Conservation (phyloP, 2,888 invertebrate genomes). For the Rhamphomyia laevipes region DNA sequence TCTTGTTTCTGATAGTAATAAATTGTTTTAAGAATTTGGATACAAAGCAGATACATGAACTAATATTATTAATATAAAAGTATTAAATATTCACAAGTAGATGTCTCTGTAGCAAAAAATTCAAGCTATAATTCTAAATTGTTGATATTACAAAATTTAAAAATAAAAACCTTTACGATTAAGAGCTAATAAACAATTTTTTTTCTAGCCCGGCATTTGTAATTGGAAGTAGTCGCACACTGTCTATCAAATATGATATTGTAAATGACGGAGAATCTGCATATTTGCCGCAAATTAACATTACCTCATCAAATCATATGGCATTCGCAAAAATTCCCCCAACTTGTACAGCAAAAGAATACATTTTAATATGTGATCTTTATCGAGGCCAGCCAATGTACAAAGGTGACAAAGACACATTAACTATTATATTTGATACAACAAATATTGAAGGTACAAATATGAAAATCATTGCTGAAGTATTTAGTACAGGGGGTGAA, state of each 20-base stretch:
- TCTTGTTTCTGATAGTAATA: too few relatives aligned
- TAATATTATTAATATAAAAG: too few relatives aligned
- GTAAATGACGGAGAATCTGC: conserved; percentile 40
- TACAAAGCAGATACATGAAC: too few relatives aligned
- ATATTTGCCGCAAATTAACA: conserved; percentile 38
- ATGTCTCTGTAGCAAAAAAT: too few relatives aligned
- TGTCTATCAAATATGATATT: conserved; percentile 31
- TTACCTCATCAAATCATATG: conserved; percentile 36
- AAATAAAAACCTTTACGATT: too few relatives aligned
- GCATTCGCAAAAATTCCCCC: conserved; percentile 32
- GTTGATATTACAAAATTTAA: too few relatives aligned
- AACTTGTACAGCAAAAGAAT: conserved; percentile 24
- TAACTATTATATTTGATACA: conserved; percentile 31
- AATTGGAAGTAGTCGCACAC: conserved; percentile 30
- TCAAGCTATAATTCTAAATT: too few relatives aligned
- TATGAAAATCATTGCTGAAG: conserved; percentile 28
- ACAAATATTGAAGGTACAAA: conserved; percentile 26
- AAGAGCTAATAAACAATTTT: too few relatives aligned
- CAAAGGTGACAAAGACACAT: conserved; percentile 23
- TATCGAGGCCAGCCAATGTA: conserved; percentile 29
- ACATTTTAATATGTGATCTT: conserved; percentile 29
- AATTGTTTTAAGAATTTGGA: too few relatives aligned
- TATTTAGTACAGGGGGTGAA: conserved; percentile 34
- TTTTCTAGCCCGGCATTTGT: conserved; percentile 26
- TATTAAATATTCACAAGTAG: too few relatives aligned